Base-by-base conservation (phyloP, 92 coral and sea anemone species). In the Chrysogorgia sp. region DNA sequence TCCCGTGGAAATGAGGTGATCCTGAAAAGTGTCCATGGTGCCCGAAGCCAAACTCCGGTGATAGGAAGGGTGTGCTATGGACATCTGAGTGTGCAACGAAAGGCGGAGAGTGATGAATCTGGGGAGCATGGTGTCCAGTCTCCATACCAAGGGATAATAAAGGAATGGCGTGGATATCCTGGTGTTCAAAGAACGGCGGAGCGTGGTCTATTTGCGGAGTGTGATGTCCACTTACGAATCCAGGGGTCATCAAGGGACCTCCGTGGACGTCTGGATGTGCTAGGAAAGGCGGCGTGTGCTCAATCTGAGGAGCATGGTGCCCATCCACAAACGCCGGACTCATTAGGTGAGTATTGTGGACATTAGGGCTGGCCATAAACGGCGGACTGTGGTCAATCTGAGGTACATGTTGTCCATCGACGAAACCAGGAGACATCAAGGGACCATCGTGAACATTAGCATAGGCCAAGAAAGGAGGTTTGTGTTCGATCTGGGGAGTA, bases 361-460 rank as follows among this genome's bases (percentile, higher is more conserved):
- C 48, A 48, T 69, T 69, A 25, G 34, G 32, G 58, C 79, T 41
- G 0, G 65, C 79, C 64, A 72, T 53, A 22, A 50, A 40, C 7
- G 79, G 79, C 3, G 79, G 79, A 2, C 63, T 53, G 79, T 72
- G 79, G 34, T 72, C 79, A 22, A 72, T 72, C 35, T 53, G 79
- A 30, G 79, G 79, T n/a, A 65, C 32, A 53, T 56, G 79, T 25
- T 33, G 76, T 17, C 47, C 32, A 20, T 72, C 79, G 0, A 72
- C 64, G 37, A 26, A 72, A 2, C 65, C 30, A 22, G 79, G 79
- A n/a, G 79, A 72, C 9, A 72, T 22, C 23, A 72, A 34, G 14
- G 79, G 63, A 34, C 37, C 12, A 48, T 72, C 58, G 64, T 55
- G 79, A 29, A 55, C 79, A 72, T 53, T 41, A 20, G 65, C 65